Conservation (phyloP, 1,140 invertebrate species). For the Bicyclus anynana region DNA sequence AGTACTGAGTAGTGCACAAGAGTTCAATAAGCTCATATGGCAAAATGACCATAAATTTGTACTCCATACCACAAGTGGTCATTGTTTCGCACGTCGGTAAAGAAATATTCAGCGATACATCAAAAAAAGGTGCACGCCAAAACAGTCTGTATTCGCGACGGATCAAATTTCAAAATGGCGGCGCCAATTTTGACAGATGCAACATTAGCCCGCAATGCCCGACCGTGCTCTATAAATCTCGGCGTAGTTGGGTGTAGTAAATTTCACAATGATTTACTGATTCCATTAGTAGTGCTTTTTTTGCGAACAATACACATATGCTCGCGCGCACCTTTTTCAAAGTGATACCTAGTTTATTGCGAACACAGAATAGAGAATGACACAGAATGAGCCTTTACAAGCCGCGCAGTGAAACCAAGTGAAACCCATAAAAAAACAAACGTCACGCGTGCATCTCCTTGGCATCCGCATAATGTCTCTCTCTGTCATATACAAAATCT, state of each 20-base stretch:
- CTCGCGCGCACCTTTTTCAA: conserved; percentile 11
- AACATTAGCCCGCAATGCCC: conserved; percentile 14
- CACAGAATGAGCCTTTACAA: too few relatives aligned
- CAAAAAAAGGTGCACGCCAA: conserved; percentile 19
- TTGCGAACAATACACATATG: conserved; percentile 12
- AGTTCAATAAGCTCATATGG: conserved; percentile 31
- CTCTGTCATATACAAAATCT: too few relatives aligned
- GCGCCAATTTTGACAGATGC: conserved; percentile 10
- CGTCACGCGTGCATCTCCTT: too few relatives aligned
- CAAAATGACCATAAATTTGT: conserved; percentile 40
- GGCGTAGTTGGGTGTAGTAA: conserved; percentile 31
- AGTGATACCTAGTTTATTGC: conserved; percentile 13
- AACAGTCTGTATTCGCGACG: conserved; percentile 2
- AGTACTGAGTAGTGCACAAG: conserved; percentile 6
- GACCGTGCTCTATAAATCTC: conserved; percentile 25
- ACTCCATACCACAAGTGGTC: conserved; percentile 34
- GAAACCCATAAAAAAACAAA: too few relatives aligned
- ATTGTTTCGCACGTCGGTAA: conserved; percentile 32
- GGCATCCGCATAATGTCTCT: too few relatives aligned
- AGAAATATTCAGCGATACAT: conserved; percentile 21
- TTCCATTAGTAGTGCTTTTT: conserved; percentile 28
- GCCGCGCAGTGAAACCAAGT: too few relatives aligned
- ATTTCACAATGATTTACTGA: conserved; percentile 33
- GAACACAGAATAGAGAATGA: too few relatives aligned
- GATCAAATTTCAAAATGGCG: conserved; percentile 15